Base-by-base conservation (phyloP, 2,113 vertebrate species). In the Corythornis madagascariensis region DNA sequence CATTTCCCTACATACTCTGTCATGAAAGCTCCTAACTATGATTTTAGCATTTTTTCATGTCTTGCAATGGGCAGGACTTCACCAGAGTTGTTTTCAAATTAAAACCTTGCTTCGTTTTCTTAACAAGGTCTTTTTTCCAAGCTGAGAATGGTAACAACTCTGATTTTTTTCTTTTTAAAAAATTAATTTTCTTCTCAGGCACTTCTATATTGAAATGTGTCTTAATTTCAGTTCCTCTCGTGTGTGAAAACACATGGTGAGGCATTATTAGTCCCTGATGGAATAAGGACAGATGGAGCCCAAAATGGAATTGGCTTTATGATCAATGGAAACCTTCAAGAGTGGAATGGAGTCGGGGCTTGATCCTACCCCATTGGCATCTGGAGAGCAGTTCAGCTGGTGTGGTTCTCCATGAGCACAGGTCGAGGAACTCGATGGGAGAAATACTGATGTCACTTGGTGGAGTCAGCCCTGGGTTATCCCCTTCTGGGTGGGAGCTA, bases 271-370 rank as follows among this genome's bases (percentile, higher is more conserved):
- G 90, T 97, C 96, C 96, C 96, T 16, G 60, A 96, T 97, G 97
- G 95, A 97, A 89, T 75, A 89, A 95, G 97, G 96, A 97, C 97
- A 98, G 97, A 97, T 98, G 97, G 96, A 98, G 83, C 95, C 92
- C 90, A 94, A 95, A 94, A 95, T 97, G 96, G 96, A 96, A 96
- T 81, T 94, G 95, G 89, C 83, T 97, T 95, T 96, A 88, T 97
- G 97, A 97, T 97, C 96, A 96, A 97, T 93, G 94, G 96, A 96
- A 96, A 96, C 92, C 94, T 97, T 95, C 83, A 94, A 86, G 93
- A 97, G 88, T 69, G 88, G 95, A 92, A 77, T 92, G 90, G 92
- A 96, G 76, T 95, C 85, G 81, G 89, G 96, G 73, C 88, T 85
- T 88, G 92, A 89, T 95, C 93, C 31, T 71, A 45, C 83, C 83